Evolutionary conservation across 2,113 vertebrate species (phyloP).

Genomic region (Eidolon helvum): DNA sequence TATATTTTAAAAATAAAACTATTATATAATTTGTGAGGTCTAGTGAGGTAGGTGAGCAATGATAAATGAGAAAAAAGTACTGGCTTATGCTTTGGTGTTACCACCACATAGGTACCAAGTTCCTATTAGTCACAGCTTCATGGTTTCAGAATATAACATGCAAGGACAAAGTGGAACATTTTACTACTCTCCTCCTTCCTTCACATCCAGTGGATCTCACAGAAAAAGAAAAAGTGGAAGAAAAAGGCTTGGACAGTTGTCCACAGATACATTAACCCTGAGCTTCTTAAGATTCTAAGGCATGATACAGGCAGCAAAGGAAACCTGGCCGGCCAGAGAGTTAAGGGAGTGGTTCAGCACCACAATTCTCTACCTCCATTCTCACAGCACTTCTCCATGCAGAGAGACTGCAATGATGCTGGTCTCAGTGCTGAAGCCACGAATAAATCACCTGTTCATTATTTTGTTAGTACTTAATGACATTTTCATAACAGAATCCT

Average conservation of each 20-base stretch:
- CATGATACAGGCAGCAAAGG: not conserved
- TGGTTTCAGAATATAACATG: not conserved
- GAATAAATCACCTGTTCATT: not conserved
- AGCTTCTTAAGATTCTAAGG: not conserved
- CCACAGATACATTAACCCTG: not conserved
- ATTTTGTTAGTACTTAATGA: not conserved
- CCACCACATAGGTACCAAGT: not conserved
- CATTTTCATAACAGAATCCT: not conserved
- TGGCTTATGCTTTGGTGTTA: not conserved
- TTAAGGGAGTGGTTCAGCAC: not conserved
- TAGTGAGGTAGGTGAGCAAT: not conserved
- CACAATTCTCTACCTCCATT: not conserved
- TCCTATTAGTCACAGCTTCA: too few species aligned
- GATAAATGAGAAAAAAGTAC: not conserved
- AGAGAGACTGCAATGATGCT: not conserved
- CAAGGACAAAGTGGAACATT: not conserved
- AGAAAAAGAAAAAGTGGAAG: not conserved
- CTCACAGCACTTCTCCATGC: not conserved
- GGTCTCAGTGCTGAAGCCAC: not conserved
- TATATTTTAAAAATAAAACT: slow-evolving; percentile 2
- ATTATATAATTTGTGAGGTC: not conserved
- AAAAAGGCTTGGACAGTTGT: not conserved
- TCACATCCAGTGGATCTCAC: not conserved
- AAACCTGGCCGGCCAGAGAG: not conserved
- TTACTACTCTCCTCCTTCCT: not conserved